A percentile compares a stretch with the other conserved stretches of the same genome.
These are phyloP conservation scores for Paedocypris micromegethes DNA, from an alignment of 2,797 vertebrate species.

Conservation along the genomic window DNA sequence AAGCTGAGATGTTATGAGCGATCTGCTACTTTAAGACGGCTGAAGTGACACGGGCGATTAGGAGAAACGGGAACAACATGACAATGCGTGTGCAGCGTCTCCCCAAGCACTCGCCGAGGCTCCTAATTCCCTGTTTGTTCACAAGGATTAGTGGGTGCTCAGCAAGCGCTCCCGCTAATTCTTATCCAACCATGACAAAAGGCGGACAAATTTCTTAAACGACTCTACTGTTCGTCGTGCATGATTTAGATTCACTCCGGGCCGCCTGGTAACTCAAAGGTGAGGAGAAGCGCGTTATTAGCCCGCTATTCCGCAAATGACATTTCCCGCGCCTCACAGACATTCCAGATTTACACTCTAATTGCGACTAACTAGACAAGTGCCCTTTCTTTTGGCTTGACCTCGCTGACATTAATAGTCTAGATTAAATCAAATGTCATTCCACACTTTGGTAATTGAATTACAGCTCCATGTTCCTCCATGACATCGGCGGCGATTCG, in stretches of 20 bases:
- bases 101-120: slow-evolving; percentile 21
- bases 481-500: slow-evolving; percentile 60
- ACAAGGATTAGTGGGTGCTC: slow-evolving; percentile 32
- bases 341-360: slow-evolving; percentile 38
- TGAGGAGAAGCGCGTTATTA: slow-evolving; percentile 43
- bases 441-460: slow-evolving; percentile 58
- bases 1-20: slow-evolving; percentile 35
- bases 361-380: slow-evolving; percentile 38
- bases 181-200: slow-evolving; percentile 32
- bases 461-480: slow-evolving; percentile 56
- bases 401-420: slow-evolving; percentile 51
- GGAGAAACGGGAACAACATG: slow-evolving; percentile 29
- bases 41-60: slow-evolving; percentile 33
- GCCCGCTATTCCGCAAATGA: slow-evolving; percentile 44
- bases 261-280: slow-evolving; percentile 35
- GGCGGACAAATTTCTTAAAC: slow-evolving; percentile 24
- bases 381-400: slow-evolving; percentile 44
- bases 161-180: slow-evolving; percentile 19
- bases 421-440: slow-evolving; percentile 58
- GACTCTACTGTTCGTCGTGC: slow-evolving; percentile 28
- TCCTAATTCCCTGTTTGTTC: slow-evolving; percentile 28
- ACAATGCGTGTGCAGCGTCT: slow-evolving; percentile 28
- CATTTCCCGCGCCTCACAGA: slow-evolving; percentile 36
- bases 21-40: slow-evolving; percentile 27
- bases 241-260: slow-evolving; percentile 39